Evolutionary conservation across 2,888 invertebrate genomes (phyloP).

Genomic region (Cheilosia variabilis): DNA sequence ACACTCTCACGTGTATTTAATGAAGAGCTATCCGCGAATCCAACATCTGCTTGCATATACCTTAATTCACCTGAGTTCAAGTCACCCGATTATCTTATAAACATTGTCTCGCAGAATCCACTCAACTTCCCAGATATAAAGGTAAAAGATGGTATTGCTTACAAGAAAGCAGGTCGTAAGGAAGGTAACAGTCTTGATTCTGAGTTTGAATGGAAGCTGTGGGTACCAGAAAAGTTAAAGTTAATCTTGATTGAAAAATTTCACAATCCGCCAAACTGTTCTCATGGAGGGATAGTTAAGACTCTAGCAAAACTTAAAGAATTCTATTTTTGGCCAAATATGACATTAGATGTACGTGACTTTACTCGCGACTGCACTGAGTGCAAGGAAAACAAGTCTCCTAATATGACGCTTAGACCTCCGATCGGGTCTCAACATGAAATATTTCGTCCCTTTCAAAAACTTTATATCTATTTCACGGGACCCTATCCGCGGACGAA

Average conservation of each 20-base stretch:
- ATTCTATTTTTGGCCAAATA: conserved; percentile 9
- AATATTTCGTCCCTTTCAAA: conserved; percentile 43
- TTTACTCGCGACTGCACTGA: conserved; percentile 27
- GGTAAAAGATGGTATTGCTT: not conserved
- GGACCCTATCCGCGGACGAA: not conserved
- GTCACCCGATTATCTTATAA: not conserved
- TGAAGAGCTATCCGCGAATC: not conserved
- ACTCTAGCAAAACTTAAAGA: conserved; percentile 29
- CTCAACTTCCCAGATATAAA: not conserved
- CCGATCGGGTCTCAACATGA: not conserved
- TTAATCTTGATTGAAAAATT: not conserved
- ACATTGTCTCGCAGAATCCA: not conserved
- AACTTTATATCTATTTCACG: conserved; percentile 54
- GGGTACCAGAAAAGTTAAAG: not conserved
- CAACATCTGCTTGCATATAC: conserved; percentile 20
- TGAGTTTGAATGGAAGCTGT: not conserved
- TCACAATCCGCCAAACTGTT: not conserved
- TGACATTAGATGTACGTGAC: conserved; percentile 66
- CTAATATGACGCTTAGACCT: conserved; percentile 28
- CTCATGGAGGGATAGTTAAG: conserved; percentile 52
- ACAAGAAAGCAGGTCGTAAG: not conserved
- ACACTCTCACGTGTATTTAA: conserved; percentile 45
- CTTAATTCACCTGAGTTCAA: conserved; percentile 24
- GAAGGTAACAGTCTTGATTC: not conserved
- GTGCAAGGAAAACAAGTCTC: conserved; percentile 44